Conservation (phyloP, 2,113 vertebrate genomes). For the Sinocyclocheilus rhinocerous region DNA sequence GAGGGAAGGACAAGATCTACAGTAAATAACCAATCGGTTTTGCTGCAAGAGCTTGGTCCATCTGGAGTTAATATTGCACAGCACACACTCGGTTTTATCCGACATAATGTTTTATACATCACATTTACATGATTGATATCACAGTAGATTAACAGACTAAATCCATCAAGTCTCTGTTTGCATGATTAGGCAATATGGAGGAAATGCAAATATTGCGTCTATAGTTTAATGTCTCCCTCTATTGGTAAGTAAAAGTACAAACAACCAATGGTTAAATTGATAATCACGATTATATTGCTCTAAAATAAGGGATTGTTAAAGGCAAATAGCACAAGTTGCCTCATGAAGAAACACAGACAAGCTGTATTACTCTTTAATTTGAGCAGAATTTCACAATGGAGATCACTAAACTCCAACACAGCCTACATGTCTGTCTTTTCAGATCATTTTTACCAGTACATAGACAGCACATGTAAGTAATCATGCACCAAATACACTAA, state of each 20-base stretch:
- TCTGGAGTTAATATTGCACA: too few species aligned
- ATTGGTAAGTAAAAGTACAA: background rate
- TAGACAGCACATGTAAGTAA: background rate
- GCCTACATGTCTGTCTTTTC: background rate
- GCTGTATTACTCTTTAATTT: background rate
- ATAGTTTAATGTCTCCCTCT: constrained; percentile 37
- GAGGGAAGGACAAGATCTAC: background rate
- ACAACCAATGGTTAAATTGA: background rate
- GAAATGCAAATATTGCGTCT: background rate
- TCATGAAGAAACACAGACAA: background rate
- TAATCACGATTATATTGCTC: background rate
- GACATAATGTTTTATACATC: background rate
- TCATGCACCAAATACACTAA: background rate
- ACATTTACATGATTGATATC: constrained; percentile 13
- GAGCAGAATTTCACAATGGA: background rate
- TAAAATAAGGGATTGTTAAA: too few species aligned
- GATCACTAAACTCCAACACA: background rate
- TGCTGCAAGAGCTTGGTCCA: too few species aligned
- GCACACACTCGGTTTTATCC: background rate
- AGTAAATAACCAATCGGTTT: too few species aligned
- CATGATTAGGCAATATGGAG: background rate
- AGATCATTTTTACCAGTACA: background rate
- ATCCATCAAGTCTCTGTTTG: background rate
- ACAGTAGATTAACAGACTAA: constrained; percentile 22
- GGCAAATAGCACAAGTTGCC: background rate